Evolutionary conservation across 2,888 invertebrate species (phyloP), one percentile per base, ranked within the genome.

Genomic region (Oscheius sp.): DNA sequence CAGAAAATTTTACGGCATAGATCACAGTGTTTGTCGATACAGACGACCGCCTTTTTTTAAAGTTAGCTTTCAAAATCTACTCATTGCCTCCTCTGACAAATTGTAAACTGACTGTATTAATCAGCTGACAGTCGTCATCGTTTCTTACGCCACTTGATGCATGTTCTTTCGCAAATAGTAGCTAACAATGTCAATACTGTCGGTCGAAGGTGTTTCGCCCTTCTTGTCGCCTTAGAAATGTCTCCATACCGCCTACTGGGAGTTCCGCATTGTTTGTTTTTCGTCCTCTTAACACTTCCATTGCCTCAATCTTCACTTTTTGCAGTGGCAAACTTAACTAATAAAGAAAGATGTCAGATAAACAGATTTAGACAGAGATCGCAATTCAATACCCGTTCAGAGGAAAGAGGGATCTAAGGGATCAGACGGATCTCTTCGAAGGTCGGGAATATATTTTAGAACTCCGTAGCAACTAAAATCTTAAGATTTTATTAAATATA

Each of bases 191-290:
- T 59, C 59, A 59, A 59, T 44, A 59, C 38, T n/a, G 14, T 1
- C 59, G 41, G 44, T 41, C 26, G 44, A 22, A 41, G 36, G 36
- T 51, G 20, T 49, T 49, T 17, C 49, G 20, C 20, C 49, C 49
- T 49, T 32, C 57, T 59, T 44, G 59, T 59, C 59, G 59, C 59
- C 44, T 59, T 59, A 59, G 59, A 57, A 38, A 38, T 8, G n/a
- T 14, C 41, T 22, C 59, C 22, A 12, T 44, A 22, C 54, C 54
- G n/a, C 17, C 33, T 17, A 4, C 26, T 3, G 47, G 47, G 47
- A 47, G 47, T 47, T 47, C 47, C 47, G 20, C 24, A 47, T n/a
- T 54, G 33, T 54, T 54, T 54, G 33, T 54, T 54, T 54, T 54
- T n/a, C 20, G 36, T n/a, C n/a, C 36, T 9, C 36, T 8, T 36